Evolutionary conservation across 2,888 invertebrate genomes (phyloP).

Genomic region (Leptinotarsa haldemani): DNA sequence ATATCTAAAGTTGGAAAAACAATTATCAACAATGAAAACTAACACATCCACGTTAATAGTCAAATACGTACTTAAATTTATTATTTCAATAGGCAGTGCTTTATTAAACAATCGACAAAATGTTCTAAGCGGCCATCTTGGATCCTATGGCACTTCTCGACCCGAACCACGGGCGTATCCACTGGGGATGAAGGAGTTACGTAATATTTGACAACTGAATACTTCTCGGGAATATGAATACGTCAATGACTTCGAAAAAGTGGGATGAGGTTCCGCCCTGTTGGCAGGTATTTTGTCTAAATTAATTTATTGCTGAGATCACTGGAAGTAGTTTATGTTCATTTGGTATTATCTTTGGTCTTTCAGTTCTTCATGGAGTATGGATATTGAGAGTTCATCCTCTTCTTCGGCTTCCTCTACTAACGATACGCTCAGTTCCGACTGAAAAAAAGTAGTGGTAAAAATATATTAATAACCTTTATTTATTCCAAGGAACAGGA

Average conservation of each 20-base stretch:
- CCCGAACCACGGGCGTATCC: slow-evolving; percentile 7
- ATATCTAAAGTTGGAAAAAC: slow-evolving; percentile 58
- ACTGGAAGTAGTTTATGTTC: slow-evolving; percentile 42
- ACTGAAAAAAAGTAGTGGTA: slow-evolving; percentile 53
- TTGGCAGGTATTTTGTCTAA: not conserved
- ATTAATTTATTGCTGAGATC: slow-evolving; percentile 57
- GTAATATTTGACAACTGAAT: not conserved
- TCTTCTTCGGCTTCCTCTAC: slow-evolving; percentile 56
- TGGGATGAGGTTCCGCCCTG: not conserved
- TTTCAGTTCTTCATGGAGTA: slow-evolving; percentile 48
- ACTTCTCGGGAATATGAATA: not conserved
- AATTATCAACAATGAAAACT: slow-evolving; percentile 54
- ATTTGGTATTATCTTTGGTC: slow-evolving; percentile 33
- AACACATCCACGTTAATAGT: slow-evolving; percentile 50
- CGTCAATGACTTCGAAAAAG: not conserved
- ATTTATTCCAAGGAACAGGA: too few relatives aligned
- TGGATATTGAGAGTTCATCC: slow-evolving; percentile 48
- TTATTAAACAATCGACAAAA: slow-evolving; percentile 39
- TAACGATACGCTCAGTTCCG: slow-evolving; percentile 62
- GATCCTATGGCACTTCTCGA: slow-evolving; percentile 1
- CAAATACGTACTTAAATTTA: slow-evolving; percentile 45
- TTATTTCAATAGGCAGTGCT: slow-evolving; percentile 57
- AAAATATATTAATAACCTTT: too few relatives aligned
- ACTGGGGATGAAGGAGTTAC: not conserved
- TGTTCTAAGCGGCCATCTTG: slow-evolving; percentile 18